Evolutionary conservation across 2,888 invertebrate species (phyloP).

Genomic region (Aricia artaxerxes): DNA sequence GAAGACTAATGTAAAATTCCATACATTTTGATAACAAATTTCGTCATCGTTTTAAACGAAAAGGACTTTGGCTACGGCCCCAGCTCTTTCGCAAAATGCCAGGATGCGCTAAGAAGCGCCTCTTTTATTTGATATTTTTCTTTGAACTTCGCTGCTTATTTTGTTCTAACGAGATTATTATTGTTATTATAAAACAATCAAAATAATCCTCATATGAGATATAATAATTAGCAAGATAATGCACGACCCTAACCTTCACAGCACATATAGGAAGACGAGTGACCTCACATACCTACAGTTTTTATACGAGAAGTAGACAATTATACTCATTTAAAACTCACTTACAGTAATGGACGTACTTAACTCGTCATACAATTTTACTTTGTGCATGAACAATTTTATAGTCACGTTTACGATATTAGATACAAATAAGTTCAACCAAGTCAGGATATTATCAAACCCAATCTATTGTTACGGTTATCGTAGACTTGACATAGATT

Average conservation of each 20-base stretch:
- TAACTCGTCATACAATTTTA: not conserved
- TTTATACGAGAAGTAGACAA: slow-evolving; percentile 16
- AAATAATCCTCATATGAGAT: not conserved
- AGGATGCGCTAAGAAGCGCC: too few relatives aligned
- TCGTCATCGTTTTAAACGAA: too few relatives aligned
- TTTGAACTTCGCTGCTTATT: not conserved
- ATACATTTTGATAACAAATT: too few relatives aligned
- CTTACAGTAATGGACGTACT: not conserved
- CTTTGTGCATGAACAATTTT: not conserved
- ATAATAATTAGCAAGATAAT: not conserved
- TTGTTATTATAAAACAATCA: not conserved
- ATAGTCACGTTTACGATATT: not conserved
- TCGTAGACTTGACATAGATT: too few relatives aligned
- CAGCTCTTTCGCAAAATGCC: not conserved
- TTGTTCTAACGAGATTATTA: not conserved
- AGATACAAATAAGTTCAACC: not conserved
- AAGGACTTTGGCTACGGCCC: too few relatives aligned
- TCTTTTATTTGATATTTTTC: not conserved
- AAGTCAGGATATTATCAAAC: too few relatives aligned
- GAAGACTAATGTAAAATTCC: too few relatives aligned
- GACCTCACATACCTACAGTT: slow-evolving; percentile 5
- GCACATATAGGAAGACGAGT: slow-evolving; percentile 3
- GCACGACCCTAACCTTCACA: not conserved
- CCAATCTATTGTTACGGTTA: too few relatives aligned
- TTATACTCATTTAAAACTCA: not conserved